phyloP scores from a whole-genome alignment of 2,888 invertebrate species.

The Habrosyne pyritoides region DNA sequence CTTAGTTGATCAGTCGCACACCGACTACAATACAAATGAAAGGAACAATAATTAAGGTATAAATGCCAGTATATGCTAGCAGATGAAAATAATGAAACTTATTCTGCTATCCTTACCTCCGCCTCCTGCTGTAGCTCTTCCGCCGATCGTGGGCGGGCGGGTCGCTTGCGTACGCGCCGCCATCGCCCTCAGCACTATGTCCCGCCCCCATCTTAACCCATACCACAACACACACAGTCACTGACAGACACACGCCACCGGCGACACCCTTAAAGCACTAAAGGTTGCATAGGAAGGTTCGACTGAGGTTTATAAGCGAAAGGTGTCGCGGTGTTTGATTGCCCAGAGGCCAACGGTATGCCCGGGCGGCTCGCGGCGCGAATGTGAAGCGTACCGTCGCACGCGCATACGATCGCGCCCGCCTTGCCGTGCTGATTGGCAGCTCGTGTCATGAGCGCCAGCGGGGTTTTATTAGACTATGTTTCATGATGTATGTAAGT shows the following conservation, averaged over 20 bases:
- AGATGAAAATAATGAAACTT: conserved; percentile 9
- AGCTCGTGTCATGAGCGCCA: conserved; percentile 58
- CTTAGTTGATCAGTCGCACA: no score
- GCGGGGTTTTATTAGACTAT: conserved; percentile 23
- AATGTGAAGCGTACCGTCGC: conserved; percentile 80
- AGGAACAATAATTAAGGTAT: no score
- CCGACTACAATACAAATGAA: no score
- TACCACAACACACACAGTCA: conserved; percentile 76
- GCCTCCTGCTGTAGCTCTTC: conserved; percentile 68
- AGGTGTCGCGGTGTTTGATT: conserved; percentile 56
- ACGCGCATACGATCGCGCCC: conserved; percentile 61
- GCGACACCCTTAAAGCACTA: conserved; percentile 56
- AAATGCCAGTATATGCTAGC: no score
- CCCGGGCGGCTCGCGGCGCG: conserved; percentile 68
- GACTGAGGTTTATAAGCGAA: background rate
- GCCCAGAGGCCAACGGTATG: conserved; percentile 59
- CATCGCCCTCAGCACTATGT: conserved; percentile 79
- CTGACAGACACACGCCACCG: conserved; percentile 65
- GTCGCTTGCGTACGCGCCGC: conserved; percentile 77
- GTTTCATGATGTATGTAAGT: no score
- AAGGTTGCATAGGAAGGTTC: conserved; percentile 24
- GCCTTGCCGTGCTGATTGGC: conserved; percentile 64
- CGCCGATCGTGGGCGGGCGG: conserved; percentile 74
- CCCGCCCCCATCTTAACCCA: conserved; percentile 81
- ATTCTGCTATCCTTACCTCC: conserved; percentile 61